These are phyloP conservation scores for Eristalis arbustorum DNA, from an alignment of 2,888 invertebrate species.

Conservation along the genomic window DNA sequence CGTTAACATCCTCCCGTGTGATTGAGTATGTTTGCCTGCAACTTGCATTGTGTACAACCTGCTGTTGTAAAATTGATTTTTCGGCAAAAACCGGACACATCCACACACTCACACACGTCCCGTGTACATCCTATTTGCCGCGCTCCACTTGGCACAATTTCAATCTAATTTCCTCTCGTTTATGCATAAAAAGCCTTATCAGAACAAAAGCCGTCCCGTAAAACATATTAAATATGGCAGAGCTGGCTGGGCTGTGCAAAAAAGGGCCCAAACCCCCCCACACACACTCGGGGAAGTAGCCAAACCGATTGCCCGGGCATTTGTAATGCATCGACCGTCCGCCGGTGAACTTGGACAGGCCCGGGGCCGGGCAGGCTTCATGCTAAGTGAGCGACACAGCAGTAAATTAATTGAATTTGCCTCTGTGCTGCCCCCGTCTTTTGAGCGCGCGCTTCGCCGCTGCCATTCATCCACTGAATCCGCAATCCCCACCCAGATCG, in stretches of 20 bases:
- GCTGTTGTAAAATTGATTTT: constrained; percentile 67
- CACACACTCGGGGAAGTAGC: not conserved
- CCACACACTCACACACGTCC: not conserved
- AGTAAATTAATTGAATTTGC: constrained; percentile 71
- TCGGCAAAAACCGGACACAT: constrained; percentile 45
- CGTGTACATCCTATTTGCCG: constrained; percentile 56
- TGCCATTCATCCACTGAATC: not conserved
- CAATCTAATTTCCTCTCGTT: constrained; percentile 70
- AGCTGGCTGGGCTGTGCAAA: constrained; percentile 39
- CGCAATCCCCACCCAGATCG: not conserved
- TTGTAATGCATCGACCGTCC: constrained; percentile 38
- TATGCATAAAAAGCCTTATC: constrained; percentile 70
- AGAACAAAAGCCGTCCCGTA: constrained; percentile 67
- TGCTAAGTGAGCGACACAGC: constrained; percentile 69
- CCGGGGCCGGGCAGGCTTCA: constrained; percentile 21
- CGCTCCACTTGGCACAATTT: constrained; percentile 71
- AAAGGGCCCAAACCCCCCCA: constrained; percentile 1
- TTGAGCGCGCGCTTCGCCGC: not conserved
- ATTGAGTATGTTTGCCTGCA: not conserved
- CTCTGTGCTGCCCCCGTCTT: constrained; percentile 32
- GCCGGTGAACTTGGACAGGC: not conserved
- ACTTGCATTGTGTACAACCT: not conserved
- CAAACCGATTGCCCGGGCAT: constrained; percentile 54
- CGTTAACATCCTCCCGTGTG: not conserved
- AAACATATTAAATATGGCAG: constrained; percentile 69